Percentiles rank a stretch among this genome's conserved stretches.
Conservation (phyloP, 1,140 invertebrate species). For the Pteromalus puparum region DNA sequence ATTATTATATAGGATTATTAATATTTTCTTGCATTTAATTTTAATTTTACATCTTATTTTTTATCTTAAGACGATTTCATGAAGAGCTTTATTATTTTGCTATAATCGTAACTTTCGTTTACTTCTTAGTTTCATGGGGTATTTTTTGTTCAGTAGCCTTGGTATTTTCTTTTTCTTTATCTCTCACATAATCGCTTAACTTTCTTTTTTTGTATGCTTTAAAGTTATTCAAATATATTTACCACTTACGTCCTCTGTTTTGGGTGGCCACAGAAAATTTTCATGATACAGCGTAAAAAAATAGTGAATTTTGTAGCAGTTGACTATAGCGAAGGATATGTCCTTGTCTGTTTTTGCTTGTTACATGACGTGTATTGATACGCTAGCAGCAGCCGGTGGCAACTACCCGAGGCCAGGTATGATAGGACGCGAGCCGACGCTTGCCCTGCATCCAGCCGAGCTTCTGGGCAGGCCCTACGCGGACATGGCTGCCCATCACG, state of each 20-base stretch:
- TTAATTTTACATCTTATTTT: too few species aligned
- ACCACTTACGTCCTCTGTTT: neutral
- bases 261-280: neutral
- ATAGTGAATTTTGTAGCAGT: neutral
- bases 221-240: neutral
- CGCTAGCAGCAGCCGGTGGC: conserved; percentile 75
- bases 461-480: conserved; percentile 87
- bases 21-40: too few species aligned
- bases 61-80: too few species aligned
- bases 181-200: too few species aligned
- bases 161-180: too few species aligned
- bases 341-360: conserved; percentile 37
- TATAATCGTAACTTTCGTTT: too few species aligned
- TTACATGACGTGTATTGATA: conserved; percentile 18
- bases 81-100: too few species aligned
- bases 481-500: conserved; percentile 89
- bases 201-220: neutral
- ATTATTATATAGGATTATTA: too few species aligned
- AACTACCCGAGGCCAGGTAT: conserved; percentile 80
- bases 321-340: neutral
- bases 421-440: conserved; percentile 78
- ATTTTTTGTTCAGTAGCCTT: too few species aligned
- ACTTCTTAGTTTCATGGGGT: too few species aligned
- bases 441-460: conserved; percentile 83
- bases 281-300: neutral